Evolutionary conservation across 2,888 invertebrate species (phyloP), one percentile per base, ranked within the genome.

Genomic region (Diplolepis rosae): DNA sequence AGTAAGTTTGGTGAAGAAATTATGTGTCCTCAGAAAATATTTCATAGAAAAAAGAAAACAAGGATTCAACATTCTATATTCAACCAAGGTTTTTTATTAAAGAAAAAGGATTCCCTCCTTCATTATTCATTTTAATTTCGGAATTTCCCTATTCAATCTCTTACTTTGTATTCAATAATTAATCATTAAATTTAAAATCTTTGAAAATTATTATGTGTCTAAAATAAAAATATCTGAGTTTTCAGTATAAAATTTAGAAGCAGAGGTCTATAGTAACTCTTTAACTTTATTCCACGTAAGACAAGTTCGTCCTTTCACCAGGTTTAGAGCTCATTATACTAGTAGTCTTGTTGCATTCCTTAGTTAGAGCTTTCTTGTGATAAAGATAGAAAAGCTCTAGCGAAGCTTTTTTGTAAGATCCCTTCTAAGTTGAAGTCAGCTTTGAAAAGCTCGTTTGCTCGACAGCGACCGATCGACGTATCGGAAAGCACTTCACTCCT

Each of bases 401-500:
- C 32, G 15, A 30, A 56, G 18, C 18, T 56, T 56, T 18, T 35
- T 35, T 32, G 32, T 32, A 32, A 22, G 32, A 56, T 56, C 32
- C 22, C 7, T 32, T 35, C 54, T 56, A 54, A 54, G 54, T 30
- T 56, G 22, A 56, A 56, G 69, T 69, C 65, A 65, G 51, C 65
- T 65, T 39, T 51, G 50, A 65, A 65, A 56, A 69, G 69, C 69
- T 69, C 65, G 51, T 69, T 65, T 69, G 28, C 65, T 65, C 56
- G 70, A 71, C 71, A 71, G 66, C 27, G 69, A 68, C 15, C 73
- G 72, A 77, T 76, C 75, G 78, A 78, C 78, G 76, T 79, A 78
- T 79, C 73, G 77, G 76, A 77, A 80, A 78, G 77, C 75, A 79
- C 78, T 81, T 77, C 68, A 39, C 54, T 56, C 54, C 54, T 56